Evolutionary conservation across 2,113 vertebrate genomes (phyloP).

Genomic region (Hydropotes inermis): DNA sequence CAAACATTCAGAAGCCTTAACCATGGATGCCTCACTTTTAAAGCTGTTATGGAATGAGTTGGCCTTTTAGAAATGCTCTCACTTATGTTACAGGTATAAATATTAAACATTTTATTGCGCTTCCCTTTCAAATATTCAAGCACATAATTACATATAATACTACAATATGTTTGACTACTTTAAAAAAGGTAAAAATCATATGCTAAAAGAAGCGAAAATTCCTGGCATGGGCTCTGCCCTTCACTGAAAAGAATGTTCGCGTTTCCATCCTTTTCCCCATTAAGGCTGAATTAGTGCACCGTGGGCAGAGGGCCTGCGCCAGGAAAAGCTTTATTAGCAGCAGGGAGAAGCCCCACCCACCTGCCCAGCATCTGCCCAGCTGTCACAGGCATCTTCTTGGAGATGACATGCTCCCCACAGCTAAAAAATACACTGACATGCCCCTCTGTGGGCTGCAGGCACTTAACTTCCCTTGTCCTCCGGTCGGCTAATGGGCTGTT

Average conservation of each 20-base stretch:
- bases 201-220: background rate
- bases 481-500: background rate
- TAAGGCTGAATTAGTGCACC: accelerated
- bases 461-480: background rate
- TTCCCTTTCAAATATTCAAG: background rate
- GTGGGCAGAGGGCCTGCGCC: background rate
- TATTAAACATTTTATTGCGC: background rate
- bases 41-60: background rate
- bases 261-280: background rate
- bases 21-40: background rate
- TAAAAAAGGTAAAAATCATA: background rate
- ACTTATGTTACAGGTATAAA: background rate
- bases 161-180: background rate
- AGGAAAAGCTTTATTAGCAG: background rate
- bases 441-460: accelerated
- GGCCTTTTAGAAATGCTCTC: background rate
- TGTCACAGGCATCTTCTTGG: background rate
- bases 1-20: background rate
- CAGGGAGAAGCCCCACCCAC: background rate
- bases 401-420: background rate
- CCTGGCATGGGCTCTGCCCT: background rate
- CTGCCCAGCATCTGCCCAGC: background rate
- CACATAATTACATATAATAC: background rate
- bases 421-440: background rate
- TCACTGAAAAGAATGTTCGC: background rate